Evolutionary conservation across 2,888 invertebrate genomes (phyloP), one percentile per base, ranked within the genome.

Genomic region (Ormyrus labotus): DNA sequence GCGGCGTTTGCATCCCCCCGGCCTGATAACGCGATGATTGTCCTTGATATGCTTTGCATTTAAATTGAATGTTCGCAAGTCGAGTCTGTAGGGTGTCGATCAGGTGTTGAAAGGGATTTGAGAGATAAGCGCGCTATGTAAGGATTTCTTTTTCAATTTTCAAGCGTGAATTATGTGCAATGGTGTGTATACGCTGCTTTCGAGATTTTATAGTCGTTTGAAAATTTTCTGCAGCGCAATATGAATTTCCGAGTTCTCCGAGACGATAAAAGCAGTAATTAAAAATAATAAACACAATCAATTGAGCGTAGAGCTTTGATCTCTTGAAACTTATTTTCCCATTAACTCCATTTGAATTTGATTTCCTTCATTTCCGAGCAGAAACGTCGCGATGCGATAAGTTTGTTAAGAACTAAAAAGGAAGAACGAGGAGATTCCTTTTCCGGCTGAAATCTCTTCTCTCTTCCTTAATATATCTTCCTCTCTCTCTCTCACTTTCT

Each of bases 11-110:
- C 58, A 47, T 19, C 45, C 34, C 34, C 34, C 34, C 34, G 34
- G 34, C 34, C 67, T 50, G 72, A 67, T 67, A 67, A 60, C 57
- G 34, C 34, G 61, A 78, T 60, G 50, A 73, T 68, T 78, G 73
- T 68, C 65, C 19, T 34, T 51, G 73, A 63, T 55, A 13, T 47
- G 68, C 13, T 78, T 78, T 78, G 68, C 78, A 78, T 78, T 78
- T 78, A 72, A 60, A 78, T 73, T 51, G 78, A 78, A 78, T n/a
- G 55, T 55, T 67, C 55, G 10, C 34, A 4, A 34, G 34, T 4
- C 34, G 34, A 34, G 34, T 34, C 34, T 34, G 34, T 34, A 34
- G 4, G 3, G 4, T 34, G 34, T 72, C 71, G 71, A 72, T 67
- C 57, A 13, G 50, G 10, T 50, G 11, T 50, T 67, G n/a, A 61